Evolutionary conservation across 2,888 invertebrate genomes (phyloP), one percentile per base, ranked within the genome.

Genomic region (Colostygia pectinataria): DNA sequence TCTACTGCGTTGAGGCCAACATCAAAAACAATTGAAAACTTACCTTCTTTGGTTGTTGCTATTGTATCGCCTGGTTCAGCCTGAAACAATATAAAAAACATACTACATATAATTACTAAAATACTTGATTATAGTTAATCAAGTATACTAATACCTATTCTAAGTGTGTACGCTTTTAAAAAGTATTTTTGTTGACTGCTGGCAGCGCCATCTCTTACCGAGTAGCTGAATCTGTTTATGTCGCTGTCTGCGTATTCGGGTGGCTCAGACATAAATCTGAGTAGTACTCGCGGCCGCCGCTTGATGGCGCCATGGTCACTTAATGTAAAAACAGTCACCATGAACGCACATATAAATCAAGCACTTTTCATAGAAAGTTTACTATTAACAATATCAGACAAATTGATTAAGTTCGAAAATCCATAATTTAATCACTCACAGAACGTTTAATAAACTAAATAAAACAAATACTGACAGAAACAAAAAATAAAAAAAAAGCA

Each of bases 31-130:
- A 36, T 36, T 23, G 9, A 27, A 24, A 15, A 45, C 59, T 32
- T 80, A 96, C 96, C 96, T 93, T 96, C 96, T 93, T 96, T 96
- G 90, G 96, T 95, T 78, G 95, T 94, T 70, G 96, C 95, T 89
- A 95, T 93, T 60, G 95, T 93, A 74, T 95, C 95, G 38, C 94
- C 94, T 52, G 94, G 93, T 79, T 94, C 94, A 57, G 93, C 93
- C 93, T 95, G 87, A 37, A 85, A 91, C 67, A 61, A 75, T 0
- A 62, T 53, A 49, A 53, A 66, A 61, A 12, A 29, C 25, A 6
- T 12, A 25, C 18, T n/a, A 18, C 4, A 32, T 15, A 15, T 6
- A 6, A 20, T 5, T 6, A 18, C 2, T 6, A 20, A 1, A 20
- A 20, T 20, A 20, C 4, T 4, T 5, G 1, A 20, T 20, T 6